These are phyloP conservation scores for Peribatodes rhomboidaria DNA, from an alignment of 2,888 invertebrate species.

Conservation along the genomic window DNA sequence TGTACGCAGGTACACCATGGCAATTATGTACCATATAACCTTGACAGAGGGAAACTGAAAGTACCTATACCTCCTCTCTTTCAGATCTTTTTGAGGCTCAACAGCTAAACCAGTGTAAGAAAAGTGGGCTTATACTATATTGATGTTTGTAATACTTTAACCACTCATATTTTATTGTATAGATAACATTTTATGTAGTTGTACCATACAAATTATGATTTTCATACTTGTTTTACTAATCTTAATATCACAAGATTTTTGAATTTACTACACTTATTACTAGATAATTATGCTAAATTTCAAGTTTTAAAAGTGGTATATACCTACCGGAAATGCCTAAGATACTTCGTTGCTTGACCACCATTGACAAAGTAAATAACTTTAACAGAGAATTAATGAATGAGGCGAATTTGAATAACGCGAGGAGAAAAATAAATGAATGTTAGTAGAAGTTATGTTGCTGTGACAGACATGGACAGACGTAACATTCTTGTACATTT, in stretches of 20 bases:
- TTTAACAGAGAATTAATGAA: constrained; percentile 8
- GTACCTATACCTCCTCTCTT: too few species aligned
- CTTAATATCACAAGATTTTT: background rate
- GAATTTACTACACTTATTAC: background rate
- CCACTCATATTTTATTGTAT: too few species aligned
- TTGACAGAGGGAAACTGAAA: too few species aligned
- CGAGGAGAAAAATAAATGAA: background rate
- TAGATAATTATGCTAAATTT: background rate
- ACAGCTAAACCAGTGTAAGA: too few species aligned
- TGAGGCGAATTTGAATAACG: constrained; percentile 14
- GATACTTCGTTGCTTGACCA: constrained; percentile 12
- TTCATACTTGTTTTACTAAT: constrained; percentile 4
- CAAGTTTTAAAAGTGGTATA: background rate
- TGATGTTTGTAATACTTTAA: too few species aligned
- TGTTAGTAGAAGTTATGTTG: background rate
- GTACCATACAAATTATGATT: too few species aligned
- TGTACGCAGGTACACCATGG: too few species aligned
- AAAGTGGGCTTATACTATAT: too few species aligned
- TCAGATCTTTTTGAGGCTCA: too few species aligned
- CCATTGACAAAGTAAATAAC: constrained; percentile 10
- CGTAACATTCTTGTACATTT: background rate
- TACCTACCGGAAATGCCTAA: constrained; percentile 13
- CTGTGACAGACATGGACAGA: background rate
- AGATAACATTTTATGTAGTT: too few species aligned
- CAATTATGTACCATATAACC: too few species aligned